Base-by-base conservation (phyloP, 2,797 vertebrate species). In the Oreortyx pictus region DNA sequence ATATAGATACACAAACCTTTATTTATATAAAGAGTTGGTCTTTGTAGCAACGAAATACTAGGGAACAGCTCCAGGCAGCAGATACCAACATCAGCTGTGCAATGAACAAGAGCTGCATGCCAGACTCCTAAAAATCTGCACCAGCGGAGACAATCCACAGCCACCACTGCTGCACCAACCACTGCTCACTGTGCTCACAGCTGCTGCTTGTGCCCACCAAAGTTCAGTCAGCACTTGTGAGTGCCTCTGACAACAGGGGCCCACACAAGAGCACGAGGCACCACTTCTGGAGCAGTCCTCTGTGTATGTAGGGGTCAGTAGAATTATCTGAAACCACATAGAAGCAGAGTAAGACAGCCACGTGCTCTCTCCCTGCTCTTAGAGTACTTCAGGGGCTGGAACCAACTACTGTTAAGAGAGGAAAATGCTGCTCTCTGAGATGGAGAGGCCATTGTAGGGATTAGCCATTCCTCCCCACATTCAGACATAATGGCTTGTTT, bases 281-380 rank as follows among this genome's bases (percentile, higher is more conserved):
- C 9, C 27, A 52, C 50, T 29, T 52, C 27, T 29, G 25, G 50
- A 52, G 50, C 25, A 27, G 14, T 8, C 50, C 25, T 52, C 50
- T 10, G 41, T 1, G 2, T 18, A 31, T 61, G 23, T 8, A 61
- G 56, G 47, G 82, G 62, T 65, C 37, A 43, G 59, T 1, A 16
- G 29, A 56, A 37, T 50, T 67, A 60, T 33, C 11, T 77, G 35
- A 77, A 82, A 44, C 5, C 68, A 27, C 16, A 41, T 2, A 72
- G 88, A 70, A 3, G 15, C 29, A 70, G 43, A 54, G 20, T 14
- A 6, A 49, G 47, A 44, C 15, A 15, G 43, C 41, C 4, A 3
- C 1, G 0, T 17, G 50, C 16, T 20, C 20, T 29, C 6, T 35
- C 27, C 62, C 27, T 1, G 2, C 3, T 52, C 41, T 13, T 47